Evolutionary conservation across 2,113 vertebrate species (phyloP), one percentile per base, ranked within the genome.

Genomic region (Dendrocopos noguchii): DNA sequence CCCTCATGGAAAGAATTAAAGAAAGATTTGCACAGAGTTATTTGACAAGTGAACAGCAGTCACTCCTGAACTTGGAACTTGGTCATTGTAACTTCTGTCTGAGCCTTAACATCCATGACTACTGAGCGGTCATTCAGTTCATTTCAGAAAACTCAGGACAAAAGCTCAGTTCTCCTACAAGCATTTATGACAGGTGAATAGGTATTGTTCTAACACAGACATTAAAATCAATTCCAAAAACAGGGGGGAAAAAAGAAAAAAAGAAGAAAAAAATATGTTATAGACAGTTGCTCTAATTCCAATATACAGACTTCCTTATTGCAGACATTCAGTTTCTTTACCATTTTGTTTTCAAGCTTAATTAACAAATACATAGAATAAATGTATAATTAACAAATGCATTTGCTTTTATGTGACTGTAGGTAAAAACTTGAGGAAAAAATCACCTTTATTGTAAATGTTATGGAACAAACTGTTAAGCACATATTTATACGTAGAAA

Each of bases 391-490:
- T 89, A 81, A 84, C 14, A 84, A 92, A 87, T 68, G 8, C 28
- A 61, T 73, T 88, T 34, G 10, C 27, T 90, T 94, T 93, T 70
- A 82, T 87, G 29, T 55, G 59, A 47, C 75, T 76, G 15, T 53
- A 80, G 67, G 75, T 88, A 83, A 64, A 66, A 80, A 70, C 68
- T 27, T 3, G 15, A 84, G 64, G 39, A 63, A 22, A 90, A 84
- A 65, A 9, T 44, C 42, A 44, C 42, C 6, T 44, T 85, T 80
- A 84, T 73, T 79, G 60, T 73, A 94, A 94, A 92, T 89, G 56
- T 89, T 95, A 87, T 73, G 68, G 29, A 95, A 96, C 55, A 80
- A 94, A 87, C 84, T 55, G 64, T 67, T 89, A 96, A 91, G 64
- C 15, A 60, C 71, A 70, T 59, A 76, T 19, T 84, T 84, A 95